Evolutionary conservation across 2,888 invertebrate genomes (phyloP).

Genomic region (Lasioglossum calceatum): DNA sequence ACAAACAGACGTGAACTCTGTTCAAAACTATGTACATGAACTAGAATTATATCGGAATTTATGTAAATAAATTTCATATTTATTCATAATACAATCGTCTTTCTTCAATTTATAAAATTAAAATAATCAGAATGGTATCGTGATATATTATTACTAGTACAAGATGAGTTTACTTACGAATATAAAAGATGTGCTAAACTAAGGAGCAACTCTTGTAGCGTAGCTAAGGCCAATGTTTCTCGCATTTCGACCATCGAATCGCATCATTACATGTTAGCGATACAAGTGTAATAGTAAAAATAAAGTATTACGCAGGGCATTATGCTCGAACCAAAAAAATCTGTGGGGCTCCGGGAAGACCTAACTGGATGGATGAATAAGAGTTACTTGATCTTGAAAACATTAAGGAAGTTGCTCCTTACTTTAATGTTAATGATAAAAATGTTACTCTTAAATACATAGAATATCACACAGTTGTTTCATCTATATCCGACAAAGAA

Average conservation of each 20-base stretch:
- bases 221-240: conserved; percentile 1
- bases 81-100: conserved; percentile 75
- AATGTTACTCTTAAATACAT: conserved; percentile 39
- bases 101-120: conserved; percentile 72
- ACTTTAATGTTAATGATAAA: conserved; percentile 25
- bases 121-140: conserved; percentile 67
- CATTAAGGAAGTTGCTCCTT: conserved; percentile 17
- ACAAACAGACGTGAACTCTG: conserved; percentile 5
- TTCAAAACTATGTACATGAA: conserved; percentile 10
- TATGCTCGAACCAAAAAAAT: neutral
- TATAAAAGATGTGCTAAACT: conserved; percentile 26
- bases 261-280: neutral
- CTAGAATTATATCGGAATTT: conserved; percentile 24
- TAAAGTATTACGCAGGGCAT: neutral
- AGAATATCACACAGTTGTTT: conserved; percentile 29
- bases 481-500: conserved; percentile 35
- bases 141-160: conserved; percentile 17
- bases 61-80: conserved; percentile 67
- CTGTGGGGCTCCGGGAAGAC: conserved; percentile 1
- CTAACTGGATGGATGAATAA: conserved; percentile 7
- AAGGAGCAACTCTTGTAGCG: conserved; percentile 4
- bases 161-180: conserved; percentile 33
- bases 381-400: conserved; percentile 13
- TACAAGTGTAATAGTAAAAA: neutral
- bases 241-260: neutral